Base-by-base conservation (phyloP, 1,140 invertebrate species). In the Eueides isabella region DNA sequence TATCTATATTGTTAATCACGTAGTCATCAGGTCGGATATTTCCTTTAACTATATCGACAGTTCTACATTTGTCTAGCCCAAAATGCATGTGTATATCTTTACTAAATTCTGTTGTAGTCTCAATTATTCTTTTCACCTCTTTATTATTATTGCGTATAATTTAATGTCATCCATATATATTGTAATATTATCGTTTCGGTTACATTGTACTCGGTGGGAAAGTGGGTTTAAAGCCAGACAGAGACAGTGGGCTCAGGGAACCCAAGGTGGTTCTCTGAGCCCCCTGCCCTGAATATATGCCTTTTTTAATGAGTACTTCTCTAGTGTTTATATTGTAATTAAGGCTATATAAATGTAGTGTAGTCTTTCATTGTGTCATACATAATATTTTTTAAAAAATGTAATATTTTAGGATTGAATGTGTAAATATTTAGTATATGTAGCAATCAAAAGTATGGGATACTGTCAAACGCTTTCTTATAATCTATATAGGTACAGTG, bases 201-300 rank as follows among this genome's bases (percentile, higher is more conserved):
- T 31, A 31, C 31, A 74, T 44, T 64, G 41, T 33, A 33, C 31
- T 61, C 19, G 5, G 29, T 64, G 11, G 5, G 73, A 80, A 19
- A 77, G 12, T 9, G 74, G 78, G 29, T 79, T 76, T 19, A 76
- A 61, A 4, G 78, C 78, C 7, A 77, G 61, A 66, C 78, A 78
- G 64, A 78, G 75, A 77, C 9, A 77, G 5, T 12, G 78, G 75
- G n/a, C 75, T 75, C 12, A 77, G 28, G 14, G 75, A 70, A 29
- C 75, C 72, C n/a, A n/a, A n/a, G n/a, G n/a, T n/a, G n/a, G n/a
- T n/a, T n/a, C n/a, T n/a, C n/a, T n/a, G n/a, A n/a, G n/a, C n/a
- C n/a, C n/a, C n/a, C n/a, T n/a, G n/a, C 6, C 72, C 76, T 66
- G 72, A 72, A 28, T 64, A 78, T 11, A 78, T 78, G 14, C 76